Percentiles rank a stretch among this genome's conserved stretches.
Conservation (phyloP, 2,888 invertebrate species). For the Drosophila crucigera region DNA sequence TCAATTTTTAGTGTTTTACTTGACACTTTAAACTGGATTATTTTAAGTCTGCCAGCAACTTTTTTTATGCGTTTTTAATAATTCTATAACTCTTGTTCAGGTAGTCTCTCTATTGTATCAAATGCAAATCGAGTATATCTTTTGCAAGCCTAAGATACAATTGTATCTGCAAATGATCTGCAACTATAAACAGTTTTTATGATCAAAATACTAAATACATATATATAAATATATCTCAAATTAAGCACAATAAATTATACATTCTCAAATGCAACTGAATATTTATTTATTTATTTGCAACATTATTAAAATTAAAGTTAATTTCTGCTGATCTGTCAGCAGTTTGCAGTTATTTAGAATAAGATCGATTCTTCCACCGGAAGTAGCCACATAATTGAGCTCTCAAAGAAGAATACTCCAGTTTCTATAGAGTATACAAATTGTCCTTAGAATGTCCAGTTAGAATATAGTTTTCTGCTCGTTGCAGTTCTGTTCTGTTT, state of each 20-base stretch:
- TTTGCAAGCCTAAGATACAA: background rate
- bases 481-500: slow-evolving; percentile 15
- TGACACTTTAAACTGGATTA: background rate
- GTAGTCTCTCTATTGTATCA: background rate
- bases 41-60: background rate
- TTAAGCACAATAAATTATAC: background rate
- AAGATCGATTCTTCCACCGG: background rate
- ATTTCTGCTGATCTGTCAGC: background rate
- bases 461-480: slow-evolving; percentile 15
- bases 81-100: too few species aligned
- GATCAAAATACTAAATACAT: background rate
- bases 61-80: background rate
- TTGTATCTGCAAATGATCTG: background rate
- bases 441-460: slow-evolving; percentile 1
- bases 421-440: slow-evolving; percentile 1
- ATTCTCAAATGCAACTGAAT: background rate
- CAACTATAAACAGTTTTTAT: background rate
- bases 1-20: background rate
- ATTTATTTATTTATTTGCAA: background rate
- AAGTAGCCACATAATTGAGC: background rate
- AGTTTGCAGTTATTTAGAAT: background rate
- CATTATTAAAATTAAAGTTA: background rate
- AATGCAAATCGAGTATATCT: background rate
- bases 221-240: background rate
- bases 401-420: background rate